Percentiles rank a stretch among this genome's conserved stretches.
These are phyloP conservation scores for Psittacula derbiana DNA, from an alignment of 2,797 vertebrate species.

Conservation along the genomic window DNA sequence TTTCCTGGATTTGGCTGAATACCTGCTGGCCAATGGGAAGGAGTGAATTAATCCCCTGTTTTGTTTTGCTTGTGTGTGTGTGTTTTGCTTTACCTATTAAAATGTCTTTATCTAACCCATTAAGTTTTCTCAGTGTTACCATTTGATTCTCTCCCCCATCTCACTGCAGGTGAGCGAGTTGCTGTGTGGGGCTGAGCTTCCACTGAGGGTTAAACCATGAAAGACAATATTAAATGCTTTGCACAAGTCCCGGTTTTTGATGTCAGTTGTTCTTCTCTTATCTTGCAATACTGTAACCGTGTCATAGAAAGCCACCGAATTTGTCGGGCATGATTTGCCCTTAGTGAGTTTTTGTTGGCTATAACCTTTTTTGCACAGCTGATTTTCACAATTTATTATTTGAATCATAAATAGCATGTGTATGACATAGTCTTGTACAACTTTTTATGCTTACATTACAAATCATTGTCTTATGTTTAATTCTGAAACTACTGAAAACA, in stretches of 20 bases:
- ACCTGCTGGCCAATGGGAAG: not conserved
- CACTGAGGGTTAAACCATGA: not conserved
- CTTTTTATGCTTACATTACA: not conserved
- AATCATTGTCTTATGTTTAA: not conserved
- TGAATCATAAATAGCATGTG: not conserved
- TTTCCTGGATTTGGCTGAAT: not conserved
- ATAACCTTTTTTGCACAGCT: not conserved
- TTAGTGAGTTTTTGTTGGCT: not conserved
- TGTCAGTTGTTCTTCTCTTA: not conserved
- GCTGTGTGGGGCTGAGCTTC: not conserved
- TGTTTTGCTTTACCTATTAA: not conserved
- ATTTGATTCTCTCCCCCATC: not conserved
- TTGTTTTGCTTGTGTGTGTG: not conserved
- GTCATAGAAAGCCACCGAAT: not conserved
- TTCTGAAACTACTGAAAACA: not conserved
- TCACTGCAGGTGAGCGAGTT: not conserved
- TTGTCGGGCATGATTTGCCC: not conserved
- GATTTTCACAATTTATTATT: not conserved
- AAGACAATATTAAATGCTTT: not conserved
- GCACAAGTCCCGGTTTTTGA: not conserved
- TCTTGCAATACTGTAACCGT: not conserved
- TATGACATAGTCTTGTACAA: not conserved
- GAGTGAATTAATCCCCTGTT: not conserved
- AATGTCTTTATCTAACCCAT: not conserved
- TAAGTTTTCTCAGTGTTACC: not conserved